phyloP scores from a whole-genome alignment of 2,888 invertebrate species.

The Drosophila greeni region DNA sequence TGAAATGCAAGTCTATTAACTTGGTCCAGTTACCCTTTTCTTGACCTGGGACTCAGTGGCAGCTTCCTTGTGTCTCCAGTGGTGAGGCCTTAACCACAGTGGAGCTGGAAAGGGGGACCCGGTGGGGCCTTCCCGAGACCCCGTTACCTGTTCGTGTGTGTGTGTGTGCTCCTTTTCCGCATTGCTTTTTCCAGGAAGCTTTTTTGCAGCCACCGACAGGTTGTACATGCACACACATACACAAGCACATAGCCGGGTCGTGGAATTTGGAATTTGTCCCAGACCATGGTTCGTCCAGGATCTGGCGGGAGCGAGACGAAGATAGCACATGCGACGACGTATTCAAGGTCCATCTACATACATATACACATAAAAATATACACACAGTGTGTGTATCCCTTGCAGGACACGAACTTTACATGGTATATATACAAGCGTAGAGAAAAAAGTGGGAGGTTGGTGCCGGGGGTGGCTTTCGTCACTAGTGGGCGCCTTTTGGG shows the following conservation, averaged over 20 bases:
- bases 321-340: conserved; percentile 50
- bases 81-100: neutral
- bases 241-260: conserved; percentile 23
- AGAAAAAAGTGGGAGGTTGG: neutral
- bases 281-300: conserved; percentile 57
- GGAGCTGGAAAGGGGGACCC: neutral
- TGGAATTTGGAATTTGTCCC: conserved; percentile 64
- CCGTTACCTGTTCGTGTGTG: conserved; percentile 21
- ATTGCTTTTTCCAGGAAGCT: conserved; percentile 23
- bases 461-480: conserved; percentile 8
- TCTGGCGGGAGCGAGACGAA: conserved; percentile 17
- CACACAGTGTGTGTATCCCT: conserved; percentile 25
- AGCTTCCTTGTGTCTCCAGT: neutral
- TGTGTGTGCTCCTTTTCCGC: conserved; percentile 28
- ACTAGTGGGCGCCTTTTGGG: conserved; percentile 13
- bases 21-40: neutral
- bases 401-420: conserved; percentile 29
- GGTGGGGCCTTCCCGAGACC: conserved; percentile 1
- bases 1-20: neutral
- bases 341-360: conserved; percentile 64
- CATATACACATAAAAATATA: neutral
- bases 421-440: conserved; percentile 7
- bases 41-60: neutral
- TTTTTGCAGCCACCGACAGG: conserved; percentile 2
- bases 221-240: conserved; percentile 4